These are phyloP conservation scores for Solea solea DNA, from an alignment of 2,113 vertebrate genomes.

Conservation along the genomic window DNA sequence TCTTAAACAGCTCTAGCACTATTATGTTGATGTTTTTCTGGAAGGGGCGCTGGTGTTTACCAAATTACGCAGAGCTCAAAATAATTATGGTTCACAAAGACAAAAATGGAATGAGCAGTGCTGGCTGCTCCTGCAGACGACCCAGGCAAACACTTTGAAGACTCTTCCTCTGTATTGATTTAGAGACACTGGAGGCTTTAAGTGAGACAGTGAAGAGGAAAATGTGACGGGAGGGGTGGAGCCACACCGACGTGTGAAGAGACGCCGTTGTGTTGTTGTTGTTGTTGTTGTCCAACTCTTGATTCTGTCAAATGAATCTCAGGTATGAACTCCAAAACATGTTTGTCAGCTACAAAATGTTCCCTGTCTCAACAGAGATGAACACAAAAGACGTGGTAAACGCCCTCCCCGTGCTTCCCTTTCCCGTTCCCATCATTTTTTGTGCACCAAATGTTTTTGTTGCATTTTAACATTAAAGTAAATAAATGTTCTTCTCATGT, in stretches of 20 bases:
- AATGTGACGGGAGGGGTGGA: slow-evolving; percentile 1
- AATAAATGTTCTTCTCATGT: no score
- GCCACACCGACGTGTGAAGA: not conserved
- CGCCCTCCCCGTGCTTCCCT: no score
- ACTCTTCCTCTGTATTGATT: slow-evolving; percentile 4
- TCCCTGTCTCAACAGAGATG: not conserved
- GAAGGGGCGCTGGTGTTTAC: slow-evolving; percentile 58
- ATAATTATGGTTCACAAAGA: slow-evolving; percentile 59
- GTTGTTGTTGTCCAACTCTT: no score
- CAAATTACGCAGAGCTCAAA: slow-evolving; percentile 64
- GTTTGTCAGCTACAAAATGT: not conserved
- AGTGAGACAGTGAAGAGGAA: not conserved
- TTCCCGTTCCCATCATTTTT: no score
- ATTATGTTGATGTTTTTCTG: slow-evolving; percentile 63
- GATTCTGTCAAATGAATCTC: not conserved
- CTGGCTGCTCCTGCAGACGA: slow-evolving; percentile 32
- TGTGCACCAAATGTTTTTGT: no score
- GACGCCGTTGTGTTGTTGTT: not conserved
- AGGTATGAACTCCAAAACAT: not conserved
- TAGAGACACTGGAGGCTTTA: slow-evolving; percentile 1
- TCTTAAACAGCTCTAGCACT: slow-evolving; percentile 39
- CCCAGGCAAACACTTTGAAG: slow-evolving; percentile 25
- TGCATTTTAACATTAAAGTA: not conserved
- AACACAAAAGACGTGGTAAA: not conserved
- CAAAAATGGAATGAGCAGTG: slow-evolving; percentile 40